Percentiles rank a stretch among this genome's conserved stretches.
Conservation (phyloP, 1,140 invertebrate species). For the Pentalonia nigronervosa region DNA sequence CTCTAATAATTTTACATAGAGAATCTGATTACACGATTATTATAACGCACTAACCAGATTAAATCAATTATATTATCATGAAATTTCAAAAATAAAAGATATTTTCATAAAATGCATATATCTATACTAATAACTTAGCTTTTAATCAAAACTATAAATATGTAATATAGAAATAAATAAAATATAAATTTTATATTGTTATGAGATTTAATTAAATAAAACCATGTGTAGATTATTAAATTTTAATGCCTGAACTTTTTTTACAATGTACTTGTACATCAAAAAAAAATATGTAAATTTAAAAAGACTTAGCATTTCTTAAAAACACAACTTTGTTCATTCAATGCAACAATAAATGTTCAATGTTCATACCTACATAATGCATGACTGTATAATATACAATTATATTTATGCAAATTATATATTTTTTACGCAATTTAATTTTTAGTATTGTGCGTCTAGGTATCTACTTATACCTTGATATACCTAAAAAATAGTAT, state of each 20-base stretch:
- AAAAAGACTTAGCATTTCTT: background rate
- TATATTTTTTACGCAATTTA: background rate
- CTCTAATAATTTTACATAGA: no score
- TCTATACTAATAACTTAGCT: no score
- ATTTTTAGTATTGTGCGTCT: background rate
- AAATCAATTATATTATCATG: no score
- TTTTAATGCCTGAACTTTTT: background rate
- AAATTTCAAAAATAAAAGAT: no score
- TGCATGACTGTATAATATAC: background rate
- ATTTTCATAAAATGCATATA: no score
- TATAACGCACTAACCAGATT: no score
- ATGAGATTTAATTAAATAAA: background rate
- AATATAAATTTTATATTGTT: no score
- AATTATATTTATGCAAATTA: background rate
- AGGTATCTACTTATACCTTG: background rate
- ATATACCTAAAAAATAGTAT: background rate
- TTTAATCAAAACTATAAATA: no score
- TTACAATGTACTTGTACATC: background rate
- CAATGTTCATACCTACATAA: background rate
- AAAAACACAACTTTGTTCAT: background rate
- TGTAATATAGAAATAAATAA: no score
- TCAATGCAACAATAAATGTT: background rate
- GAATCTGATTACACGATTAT: no score
- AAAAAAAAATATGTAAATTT: constrained; percentile 9
- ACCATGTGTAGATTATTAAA: background rate